These are phyloP conservation scores for Rhabdomys dilectus DNA, from an alignment of 2,113 vertebrate genomes.

Conservation along the genomic window DNA sequence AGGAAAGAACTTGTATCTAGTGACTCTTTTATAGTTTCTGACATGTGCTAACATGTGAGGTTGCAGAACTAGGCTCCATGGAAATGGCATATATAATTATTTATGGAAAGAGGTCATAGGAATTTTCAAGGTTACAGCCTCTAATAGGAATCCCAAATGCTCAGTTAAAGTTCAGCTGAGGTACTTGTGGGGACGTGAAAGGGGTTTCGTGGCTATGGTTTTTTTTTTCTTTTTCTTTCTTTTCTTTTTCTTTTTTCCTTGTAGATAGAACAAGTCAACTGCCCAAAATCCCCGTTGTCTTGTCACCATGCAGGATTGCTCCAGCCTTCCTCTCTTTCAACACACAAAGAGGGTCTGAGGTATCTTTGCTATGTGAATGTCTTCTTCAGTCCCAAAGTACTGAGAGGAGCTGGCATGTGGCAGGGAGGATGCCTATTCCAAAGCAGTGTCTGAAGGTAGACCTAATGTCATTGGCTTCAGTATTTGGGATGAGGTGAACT, in stretches of 20 bases:
- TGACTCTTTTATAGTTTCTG: not conserved
- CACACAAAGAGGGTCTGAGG: not conserved
- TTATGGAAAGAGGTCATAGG: not conserved
- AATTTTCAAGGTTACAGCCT: not conserved
- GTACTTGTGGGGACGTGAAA: not conserved
- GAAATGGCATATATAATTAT: not conserved
- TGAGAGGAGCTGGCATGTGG: not conserved
- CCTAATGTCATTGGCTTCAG: not conserved
- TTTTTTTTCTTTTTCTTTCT: no score
- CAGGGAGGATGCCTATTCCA: not conserved
- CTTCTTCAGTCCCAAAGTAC: not conserved
- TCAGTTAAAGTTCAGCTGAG: not conserved
- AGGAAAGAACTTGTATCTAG: not conserved
- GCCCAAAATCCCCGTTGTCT: not conserved
- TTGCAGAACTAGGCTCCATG: not conserved
- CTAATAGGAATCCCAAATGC: not conserved
- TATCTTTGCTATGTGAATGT: not conserved
- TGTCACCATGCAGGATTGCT: not conserved
- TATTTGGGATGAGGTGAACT: slow-evolving; percentile 4
- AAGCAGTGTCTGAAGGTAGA: not conserved
- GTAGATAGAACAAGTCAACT: not conserved
- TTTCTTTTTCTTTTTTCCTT: not conserved
- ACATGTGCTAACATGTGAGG: not conserved
- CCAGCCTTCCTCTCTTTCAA: not conserved
- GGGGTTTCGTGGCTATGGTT: not conserved